Conservation (phyloP, 2,888 invertebrate species). For the Eupithecia centaureata region DNA sequence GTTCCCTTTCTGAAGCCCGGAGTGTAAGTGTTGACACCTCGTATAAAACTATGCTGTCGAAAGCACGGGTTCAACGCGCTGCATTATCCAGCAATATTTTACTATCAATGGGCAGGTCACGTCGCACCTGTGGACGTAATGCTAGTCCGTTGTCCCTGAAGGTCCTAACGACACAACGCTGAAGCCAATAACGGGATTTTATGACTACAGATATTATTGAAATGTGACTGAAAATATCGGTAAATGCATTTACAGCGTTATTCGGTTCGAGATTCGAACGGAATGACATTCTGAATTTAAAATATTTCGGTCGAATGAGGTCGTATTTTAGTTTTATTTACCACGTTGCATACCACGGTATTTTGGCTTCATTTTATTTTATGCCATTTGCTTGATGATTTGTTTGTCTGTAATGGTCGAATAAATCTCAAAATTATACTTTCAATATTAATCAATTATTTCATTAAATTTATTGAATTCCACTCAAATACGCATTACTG, state of each 20-base stretch:
- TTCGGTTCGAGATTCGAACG: neutral
- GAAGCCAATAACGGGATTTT: conserved; percentile 27
- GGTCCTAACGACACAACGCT: conserved; percentile 29
- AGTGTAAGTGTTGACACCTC: neutral
- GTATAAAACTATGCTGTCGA: neutral
- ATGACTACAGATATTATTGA: conserved; percentile 26
- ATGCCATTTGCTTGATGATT: neutral
- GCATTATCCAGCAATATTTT: conserved; percentile 16
- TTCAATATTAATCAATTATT: neutral
- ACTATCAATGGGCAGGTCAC: conserved; percentile 20
- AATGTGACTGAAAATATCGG: conserved; percentile 31
- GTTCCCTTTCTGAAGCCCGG: neutral
- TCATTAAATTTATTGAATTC: neutral
- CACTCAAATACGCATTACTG: neutral
- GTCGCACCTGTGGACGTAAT: conserved; percentile 28
- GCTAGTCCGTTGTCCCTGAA: conserved; percentile 28
- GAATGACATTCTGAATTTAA: conserved; percentile 14
- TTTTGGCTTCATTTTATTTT: neutral
- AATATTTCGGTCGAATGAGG: conserved; percentile 9
- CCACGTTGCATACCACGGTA: neutral
- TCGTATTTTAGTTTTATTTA: conserved; percentile 1
- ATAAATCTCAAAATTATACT: neutral
- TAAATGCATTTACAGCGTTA: conserved; percentile 31
- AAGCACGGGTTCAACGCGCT: conserved; percentile 1
- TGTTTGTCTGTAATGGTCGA: neutral